Base-by-base conservation (phyloP, 2,113 vertebrate species). In the Limanda limanda region DNA sequence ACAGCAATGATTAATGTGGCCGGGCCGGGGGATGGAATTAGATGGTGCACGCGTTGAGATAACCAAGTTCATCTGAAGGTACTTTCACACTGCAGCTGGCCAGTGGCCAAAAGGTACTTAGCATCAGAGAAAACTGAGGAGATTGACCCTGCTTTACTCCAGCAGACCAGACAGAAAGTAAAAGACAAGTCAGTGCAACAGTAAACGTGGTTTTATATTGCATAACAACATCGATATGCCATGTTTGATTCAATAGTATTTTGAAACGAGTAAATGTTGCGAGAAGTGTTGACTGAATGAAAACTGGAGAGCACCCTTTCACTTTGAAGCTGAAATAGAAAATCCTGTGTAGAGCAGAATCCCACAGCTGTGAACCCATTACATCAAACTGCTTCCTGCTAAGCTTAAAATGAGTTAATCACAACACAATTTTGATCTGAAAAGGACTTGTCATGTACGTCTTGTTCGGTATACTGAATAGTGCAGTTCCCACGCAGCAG, bases 11-110 rank as follows among this genome's bases (percentile, higher is more conserved):
- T 94, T 92, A 93, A 93, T 93, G 91, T 87, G 89, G 82, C 86
- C 66, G 72, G 78, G 87, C 80, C 78, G 81, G 40, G 76, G 86
- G 77, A 91, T 86, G 88, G 89, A 93, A 92, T 92, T 90, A 93
- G 89, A 92, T 78, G 86, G 91, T 71, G 79, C 79, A 75, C 82
- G 48, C 70, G 65, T 81, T 82, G 82, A 92, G 91, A 94, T 89
- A 91, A 92, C 91, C 90, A 92, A 93, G 92, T 92, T 94, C 93
- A 92, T 91, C 90, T 93, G 92, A 93, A 93, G 92, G 91, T 93
- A 91, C 75, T 91, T 90, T 83, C 87, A 91, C 89, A 88, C 82
- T 82, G 85, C 81, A 74, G 86, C 79, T 92, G 92, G 91, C 76
- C 66, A 27, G 18, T 48, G 51, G 85, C 91, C 92, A 90, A 80